Percentiles rank a stretch among this genome's conserved stretches.
These are phyloP conservation scores for Spea hammondii DNA, from an alignment of 2,797 vertebrate genomes.

Conservation along the genomic window DNA sequence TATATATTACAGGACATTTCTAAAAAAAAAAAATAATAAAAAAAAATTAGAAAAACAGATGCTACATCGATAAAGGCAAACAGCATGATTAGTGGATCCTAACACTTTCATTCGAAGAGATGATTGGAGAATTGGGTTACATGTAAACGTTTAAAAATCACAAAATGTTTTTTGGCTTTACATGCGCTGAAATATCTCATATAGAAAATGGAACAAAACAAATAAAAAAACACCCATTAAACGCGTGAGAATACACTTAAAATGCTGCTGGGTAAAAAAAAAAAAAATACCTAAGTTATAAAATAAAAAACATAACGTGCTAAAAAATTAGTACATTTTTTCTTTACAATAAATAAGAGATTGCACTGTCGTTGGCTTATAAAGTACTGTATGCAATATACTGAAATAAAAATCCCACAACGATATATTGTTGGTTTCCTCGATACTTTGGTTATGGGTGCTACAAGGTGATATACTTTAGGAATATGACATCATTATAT, in stretches of 20 bases:
- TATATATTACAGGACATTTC: constrained; percentile 80
- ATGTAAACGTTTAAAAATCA: constrained; percentile 82
- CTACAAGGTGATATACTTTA: constrained; percentile 79
- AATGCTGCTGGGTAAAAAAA: constrained; percentile 89
- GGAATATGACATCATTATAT: constrained; percentile 78
- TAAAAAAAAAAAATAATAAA: constrained; percentile 58
- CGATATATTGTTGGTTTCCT: constrained; percentile 90
- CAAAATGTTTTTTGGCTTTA: constrained; percentile 78
- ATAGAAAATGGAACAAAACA: constrained; percentile 80
- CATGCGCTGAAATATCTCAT: constrained; percentile 83
- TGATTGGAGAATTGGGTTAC: constrained; percentile 83
- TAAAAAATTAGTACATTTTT: constrained; percentile 93
- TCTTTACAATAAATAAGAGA: constrained; percentile 99
- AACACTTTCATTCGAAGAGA: constrained; percentile 80
- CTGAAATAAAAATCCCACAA: constrained; percentile 99
- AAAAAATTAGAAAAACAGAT: constrained; percentile 46
- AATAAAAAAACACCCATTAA: constrained; percentile 72
- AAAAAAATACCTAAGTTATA: constrained; percentile 86
- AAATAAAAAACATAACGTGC: constrained; percentile 87
- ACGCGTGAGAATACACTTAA: constrained; percentile 79
- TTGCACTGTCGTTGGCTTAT: constrained; percentile 99
- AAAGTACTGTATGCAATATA: constrained; percentile 99
- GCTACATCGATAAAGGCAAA: constrained; percentile 88
- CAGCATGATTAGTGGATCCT: constrained; percentile 75
- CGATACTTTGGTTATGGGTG: constrained; percentile 97